Percentiles rank a stretch among this genome's conserved stretches.
Evolutionary conservation across 2,888 invertebrate genomes (phyloP).

Genomic region (Drosophila algonquin): DNA sequence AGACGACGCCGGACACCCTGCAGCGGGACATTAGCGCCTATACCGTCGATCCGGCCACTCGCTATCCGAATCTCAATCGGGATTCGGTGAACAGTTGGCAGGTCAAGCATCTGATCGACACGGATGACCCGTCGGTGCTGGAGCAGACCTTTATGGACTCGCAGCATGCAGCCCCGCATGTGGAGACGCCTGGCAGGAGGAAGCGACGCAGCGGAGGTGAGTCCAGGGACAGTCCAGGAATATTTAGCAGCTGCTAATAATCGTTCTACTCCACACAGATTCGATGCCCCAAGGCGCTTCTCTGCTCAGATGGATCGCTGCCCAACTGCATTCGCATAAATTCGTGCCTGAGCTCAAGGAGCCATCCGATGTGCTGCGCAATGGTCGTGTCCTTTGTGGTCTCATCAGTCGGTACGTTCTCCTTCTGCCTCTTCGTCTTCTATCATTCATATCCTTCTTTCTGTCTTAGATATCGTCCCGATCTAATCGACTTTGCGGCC

Average conservation of each 20-base stretch:
- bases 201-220: conserved; percentile 83
- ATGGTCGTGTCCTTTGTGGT: conserved; percentile 83
- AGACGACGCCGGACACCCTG: conserved; percentile 98
- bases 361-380: conserved; percentile 83
- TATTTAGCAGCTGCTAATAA: too few species aligned
- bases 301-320: conserved; percentile 83
- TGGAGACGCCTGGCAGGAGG: conserved; percentile 85
- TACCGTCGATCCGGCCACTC: conserved; percentile 93
- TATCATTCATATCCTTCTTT: too few species aligned
- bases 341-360: conserved; percentile 82
- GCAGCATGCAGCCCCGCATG: conserved; percentile 85
- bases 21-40: conserved; percentile 94
- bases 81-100: conserved; percentile 91
- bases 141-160: conserved; percentile 85
- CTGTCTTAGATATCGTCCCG: conserved; percentile 91
- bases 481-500: conserved; percentile 91
- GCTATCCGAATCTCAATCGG: conserved; percentile 93
- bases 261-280: conserved; percentile 55
- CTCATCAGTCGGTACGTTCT: conserved; percentile 82
- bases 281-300: conserved; percentile 81
- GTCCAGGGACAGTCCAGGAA: neutral
- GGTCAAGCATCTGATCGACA: conserved; percentile 89
- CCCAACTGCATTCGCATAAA: conserved; percentile 81
- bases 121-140: conserved; percentile 88
- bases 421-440: too few species aligned